Conservation (phyloP, 2,888 invertebrate species). For the Homarus gammarus region DNA sequence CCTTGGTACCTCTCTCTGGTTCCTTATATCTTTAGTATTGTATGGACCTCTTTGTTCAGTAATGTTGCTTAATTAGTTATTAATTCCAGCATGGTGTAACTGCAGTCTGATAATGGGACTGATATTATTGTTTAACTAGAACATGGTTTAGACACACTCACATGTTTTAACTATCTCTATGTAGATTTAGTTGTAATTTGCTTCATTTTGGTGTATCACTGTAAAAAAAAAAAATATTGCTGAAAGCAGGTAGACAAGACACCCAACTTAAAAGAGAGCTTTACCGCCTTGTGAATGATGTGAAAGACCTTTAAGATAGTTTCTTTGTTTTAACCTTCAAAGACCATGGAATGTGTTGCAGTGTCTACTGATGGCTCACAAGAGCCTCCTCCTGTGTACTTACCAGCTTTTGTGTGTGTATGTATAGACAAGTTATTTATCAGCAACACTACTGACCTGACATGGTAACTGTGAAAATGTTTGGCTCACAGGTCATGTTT, state of each 20-base stretch:
- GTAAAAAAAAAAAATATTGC: conserved; percentile 53
- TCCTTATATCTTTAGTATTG: conserved; percentile 45
- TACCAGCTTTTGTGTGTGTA: too few species aligned
- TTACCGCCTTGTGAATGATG: conserved; percentile 68
- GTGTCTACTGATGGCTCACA: conserved; percentile 57
- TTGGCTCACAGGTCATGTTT: conserved; percentile 71
- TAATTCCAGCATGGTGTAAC: conserved; percentile 71
- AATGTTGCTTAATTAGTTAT: conserved; percentile 72
- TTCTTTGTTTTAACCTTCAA: conserved; percentile 69
- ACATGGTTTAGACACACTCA: conserved; percentile 67
- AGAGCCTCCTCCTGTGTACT: conserved; percentile 66
- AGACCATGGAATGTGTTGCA: conserved; percentile 68
- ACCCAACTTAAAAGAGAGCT: conserved; percentile 61
- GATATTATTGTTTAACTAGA: conserved; percentile 71
- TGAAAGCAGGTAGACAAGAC: conserved; percentile 72
- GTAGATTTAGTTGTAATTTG: conserved; percentile 70
- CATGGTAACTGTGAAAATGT: too few species aligned
- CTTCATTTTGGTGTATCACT: conserved; percentile 72
- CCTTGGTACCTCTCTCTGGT: conserved; percentile 27
- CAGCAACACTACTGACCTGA: conserved; percentile 70
- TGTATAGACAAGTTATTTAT: too few species aligned
- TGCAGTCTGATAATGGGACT: conserved; percentile 70
- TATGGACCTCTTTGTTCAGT: conserved; percentile 68
- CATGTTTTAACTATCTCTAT: conserved; percentile 69
- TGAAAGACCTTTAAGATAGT: conserved; percentile 68